Conservation (phyloP, 2,113 vertebrate genomes). For the Bolborhynchus lineola region DNA sequence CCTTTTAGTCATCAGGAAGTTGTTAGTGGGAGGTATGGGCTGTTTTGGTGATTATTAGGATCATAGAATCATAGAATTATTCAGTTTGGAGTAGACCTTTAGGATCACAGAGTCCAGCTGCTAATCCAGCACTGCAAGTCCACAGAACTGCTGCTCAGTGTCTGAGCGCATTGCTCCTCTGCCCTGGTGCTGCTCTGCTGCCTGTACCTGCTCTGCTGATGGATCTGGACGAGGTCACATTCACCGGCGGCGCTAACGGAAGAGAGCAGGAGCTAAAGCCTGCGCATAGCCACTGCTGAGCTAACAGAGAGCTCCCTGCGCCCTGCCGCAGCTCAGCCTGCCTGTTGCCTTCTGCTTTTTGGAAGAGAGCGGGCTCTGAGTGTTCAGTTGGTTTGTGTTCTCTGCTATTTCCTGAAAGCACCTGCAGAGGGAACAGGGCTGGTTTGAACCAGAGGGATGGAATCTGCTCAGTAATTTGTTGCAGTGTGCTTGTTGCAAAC, state of each 20-base stretch:
- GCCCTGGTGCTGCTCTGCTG: not conserved
- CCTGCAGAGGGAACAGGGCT: rapidly evolving
- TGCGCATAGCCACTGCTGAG: rapidly evolving
- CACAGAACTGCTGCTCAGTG: not conserved
- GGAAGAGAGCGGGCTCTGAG: not conserved
- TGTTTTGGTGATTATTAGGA: not conserved
- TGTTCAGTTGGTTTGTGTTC: not conserved
- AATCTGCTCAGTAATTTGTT: not conserved
- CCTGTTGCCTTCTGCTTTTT: not conserved
- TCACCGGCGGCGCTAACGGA: not conserved
- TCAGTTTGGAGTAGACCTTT: not conserved
- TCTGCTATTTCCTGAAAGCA: not conserved
- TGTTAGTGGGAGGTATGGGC: not conserved
- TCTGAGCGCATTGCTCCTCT: rapidly evolving
- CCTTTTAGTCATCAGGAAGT: not conserved
- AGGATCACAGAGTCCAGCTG: not conserved
- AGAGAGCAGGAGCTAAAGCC: not conserved
- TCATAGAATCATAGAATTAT: not conserved
- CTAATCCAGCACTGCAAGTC: not conserved
- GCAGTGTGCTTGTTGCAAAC: not conserved
- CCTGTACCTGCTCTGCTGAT: not conserved
- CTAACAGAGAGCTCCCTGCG: rapidly evolving
- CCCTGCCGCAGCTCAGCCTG: not conserved
- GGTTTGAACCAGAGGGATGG: not conserved
- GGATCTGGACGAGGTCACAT: not conserved